A percentile compares a stretch with the other conserved stretches of the same genome.
Conservation (phyloP, 2,113 vertebrate species). For the Lophura nycthemera region DNA sequence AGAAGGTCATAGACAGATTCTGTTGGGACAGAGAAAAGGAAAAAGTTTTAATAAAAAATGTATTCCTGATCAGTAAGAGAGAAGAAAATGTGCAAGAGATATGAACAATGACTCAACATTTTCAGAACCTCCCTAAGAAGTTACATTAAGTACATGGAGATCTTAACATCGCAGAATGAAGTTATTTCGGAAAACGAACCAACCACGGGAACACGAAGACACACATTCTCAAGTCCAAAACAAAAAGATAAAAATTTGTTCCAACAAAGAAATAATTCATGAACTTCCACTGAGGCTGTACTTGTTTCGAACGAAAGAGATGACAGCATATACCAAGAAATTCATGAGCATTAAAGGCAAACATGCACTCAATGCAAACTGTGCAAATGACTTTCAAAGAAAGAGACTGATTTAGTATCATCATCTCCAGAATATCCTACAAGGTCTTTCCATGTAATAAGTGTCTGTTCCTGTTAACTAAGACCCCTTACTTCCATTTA, state of each 20-base stretch:
- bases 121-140: background rate
- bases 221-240: background rate
- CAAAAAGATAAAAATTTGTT: slow-evolving; percentile 2
- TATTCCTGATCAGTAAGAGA: background rate
- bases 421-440: background rate
- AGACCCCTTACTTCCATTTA: background rate
- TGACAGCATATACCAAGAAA: background rate
- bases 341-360: background rate
- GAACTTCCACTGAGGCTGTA: background rate
- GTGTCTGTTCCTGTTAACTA: accelerated
- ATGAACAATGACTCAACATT: accelerated
- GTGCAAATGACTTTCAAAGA: background rate
- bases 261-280: slow-evolving; percentile 39
- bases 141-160: background rate
- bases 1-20: slow-evolving; percentile 98
- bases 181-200: background rate
- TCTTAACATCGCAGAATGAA: background rate
- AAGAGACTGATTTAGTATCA: background rate
- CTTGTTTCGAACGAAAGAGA: background rate
- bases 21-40: slow-evolving; percentile 54
- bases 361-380: background rate
- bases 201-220: background rate
- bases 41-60: background rate
- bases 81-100: background rate
- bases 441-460: background rate